These are phyloP conservation scores for Sigmodon hispidus DNA, from an alignment of 2,113 vertebrate genomes.

Conservation along the genomic window DNA sequence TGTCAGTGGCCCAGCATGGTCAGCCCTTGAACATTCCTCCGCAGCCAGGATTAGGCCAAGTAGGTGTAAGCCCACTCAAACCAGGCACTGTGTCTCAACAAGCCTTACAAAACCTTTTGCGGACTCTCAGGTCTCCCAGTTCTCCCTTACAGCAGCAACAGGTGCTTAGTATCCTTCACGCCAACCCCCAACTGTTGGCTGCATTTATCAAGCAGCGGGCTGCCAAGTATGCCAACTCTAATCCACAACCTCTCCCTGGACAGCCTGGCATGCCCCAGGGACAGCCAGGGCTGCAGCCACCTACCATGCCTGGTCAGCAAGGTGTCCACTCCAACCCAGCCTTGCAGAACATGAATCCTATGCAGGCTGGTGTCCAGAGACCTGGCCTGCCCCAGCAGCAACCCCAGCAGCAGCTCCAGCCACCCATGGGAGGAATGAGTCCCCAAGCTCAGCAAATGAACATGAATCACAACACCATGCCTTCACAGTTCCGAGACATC, in stretches of 20 bases:
- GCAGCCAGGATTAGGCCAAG: conserved; percentile 88
- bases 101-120: conserved; percentile 90
- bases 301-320: conserved; percentile 86
- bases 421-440: conserved; percentile 87
- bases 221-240: conserved; percentile 92
- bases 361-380: conserved; percentile 86
- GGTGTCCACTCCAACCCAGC: conserved; percentile 85
- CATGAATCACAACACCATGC: conserved; percentile 89
- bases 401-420: conserved; percentile 81
- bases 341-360: conserved; percentile 88
- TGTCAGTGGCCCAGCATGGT: conserved; percentile 92
- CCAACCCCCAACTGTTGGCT: conserved; percentile 96
- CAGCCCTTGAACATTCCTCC: conserved; percentile 90
- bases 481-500: conserved; percentile 92
- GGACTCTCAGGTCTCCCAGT: conserved; percentile 91
- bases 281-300: conserved; percentile 84
- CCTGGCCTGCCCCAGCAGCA: conserved; percentile 86
- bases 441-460: conserved; percentile 89
- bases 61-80: conserved; percentile 87
- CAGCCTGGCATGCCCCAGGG: conserved; percentile 87
- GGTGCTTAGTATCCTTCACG: conserved; percentile 96
- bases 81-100: conserved; percentile 89
- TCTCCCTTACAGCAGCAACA: conserved; percentile 96
- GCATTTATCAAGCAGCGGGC: conserved; percentile 98
- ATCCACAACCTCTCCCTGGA: conserved; percentile 84